Evolutionary conservation across 23 tunicate species (phyloP).

Genomic region (Trididemnum nubilum): DNA sequence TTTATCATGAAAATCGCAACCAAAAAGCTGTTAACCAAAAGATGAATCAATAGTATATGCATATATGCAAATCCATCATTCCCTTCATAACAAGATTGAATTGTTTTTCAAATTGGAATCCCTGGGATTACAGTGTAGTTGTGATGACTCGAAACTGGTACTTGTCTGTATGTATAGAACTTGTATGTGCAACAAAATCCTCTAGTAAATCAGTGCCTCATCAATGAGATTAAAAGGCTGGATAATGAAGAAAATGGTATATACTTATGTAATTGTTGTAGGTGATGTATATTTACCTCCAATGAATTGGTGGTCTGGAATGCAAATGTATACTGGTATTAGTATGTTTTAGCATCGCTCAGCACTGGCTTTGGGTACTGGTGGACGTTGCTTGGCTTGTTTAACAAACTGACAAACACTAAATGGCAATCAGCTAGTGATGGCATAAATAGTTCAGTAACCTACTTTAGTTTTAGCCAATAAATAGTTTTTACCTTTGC

Average conservation of each 20-base stretch:
- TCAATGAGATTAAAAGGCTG: neutral
- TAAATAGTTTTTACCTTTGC: too few relatives aligned
- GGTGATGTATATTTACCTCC: neutral
- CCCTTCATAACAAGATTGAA: neutral
- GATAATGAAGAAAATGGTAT: neutral
- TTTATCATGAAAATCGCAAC: neutral
- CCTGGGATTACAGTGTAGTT: neutral
- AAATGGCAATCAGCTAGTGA: too few relatives aligned
- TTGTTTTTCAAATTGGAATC: neutral
- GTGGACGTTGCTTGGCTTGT: too few relatives aligned
- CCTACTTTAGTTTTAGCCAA: too few relatives aligned
- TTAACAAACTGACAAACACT: too few relatives aligned
- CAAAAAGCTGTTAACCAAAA: neutral
- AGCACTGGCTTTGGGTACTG: too few relatives aligned
- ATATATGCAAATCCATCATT: neutral
- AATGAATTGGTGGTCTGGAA: neutral
- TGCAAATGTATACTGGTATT: too few relatives aligned
- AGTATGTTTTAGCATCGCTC: too few relatives aligned
- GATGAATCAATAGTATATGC: neutral
- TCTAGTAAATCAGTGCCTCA: neutral
- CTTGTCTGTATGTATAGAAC: neutral
- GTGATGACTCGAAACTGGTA: neutral
- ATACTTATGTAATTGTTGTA: neutral
- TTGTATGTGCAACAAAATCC: neutral
- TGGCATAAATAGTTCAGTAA: too few relatives aligned